Base-by-base conservation (phyloP, 2,113 vertebrate species). In the Phaethon lepturus region DNA sequence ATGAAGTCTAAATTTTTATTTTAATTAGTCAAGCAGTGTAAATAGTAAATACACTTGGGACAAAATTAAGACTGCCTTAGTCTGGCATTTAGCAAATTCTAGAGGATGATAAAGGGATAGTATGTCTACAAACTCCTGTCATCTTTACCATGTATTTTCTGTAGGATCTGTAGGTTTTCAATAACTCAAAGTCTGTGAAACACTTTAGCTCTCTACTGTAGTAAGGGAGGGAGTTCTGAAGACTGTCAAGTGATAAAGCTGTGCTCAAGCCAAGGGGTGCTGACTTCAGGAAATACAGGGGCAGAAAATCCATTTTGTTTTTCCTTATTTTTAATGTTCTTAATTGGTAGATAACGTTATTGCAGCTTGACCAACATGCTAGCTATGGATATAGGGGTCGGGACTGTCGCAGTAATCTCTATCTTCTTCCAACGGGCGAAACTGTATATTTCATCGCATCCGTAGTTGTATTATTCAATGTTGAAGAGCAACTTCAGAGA, bases 381-480 rank as follows among this genome's bases (percentile, higher is more conserved):
- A 99, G 99, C 88, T 99, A 99, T 38, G 99, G 99, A 42, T 99
- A 99, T 81, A 98, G 99, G 23, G 99, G 99, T 14, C 99, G 99
- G 26, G 99, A 99, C 98, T 99, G 99, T 56, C 99, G 99, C 77
- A 99, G 98, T 84, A 99, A 99, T 98, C 98, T 99, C 69, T 99
- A 99, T 95, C 89, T 99, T 97, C 98, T 99, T n/a, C 99, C 99
- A 10, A 99, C 99, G 6, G 99, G 99, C 1, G 99, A 99, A 98
- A 99, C 99, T 0, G 99, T 99, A 8, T 99, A 99, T 86, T 99
- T 99, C 98, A 99, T 99, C 17, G 99, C 99, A 0, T 99, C 99
- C 0, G 99, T 99, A 77, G 99, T 99, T 24, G 99, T 99, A 71
- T 93, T 99, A 20, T 99, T 98, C 98, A 99, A 99, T 2, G 99